Evolutionary conservation across 2,888 invertebrate genomes (phyloP), one percentile per base, ranked within the genome.

Genomic region (Thelaira solivaga): DNA sequence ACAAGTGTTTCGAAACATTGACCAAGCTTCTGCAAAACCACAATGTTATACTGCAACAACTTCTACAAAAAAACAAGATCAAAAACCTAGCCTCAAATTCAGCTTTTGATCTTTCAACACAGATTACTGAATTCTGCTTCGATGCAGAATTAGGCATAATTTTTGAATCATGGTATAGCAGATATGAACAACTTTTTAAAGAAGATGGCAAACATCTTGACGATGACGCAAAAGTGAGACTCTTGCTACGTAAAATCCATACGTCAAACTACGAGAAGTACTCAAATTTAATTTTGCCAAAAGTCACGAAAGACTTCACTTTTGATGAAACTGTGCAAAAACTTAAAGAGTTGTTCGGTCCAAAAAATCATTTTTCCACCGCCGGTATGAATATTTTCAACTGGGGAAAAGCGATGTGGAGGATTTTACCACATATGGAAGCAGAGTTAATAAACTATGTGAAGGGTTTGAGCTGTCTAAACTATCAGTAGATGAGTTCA

Each of bases 371-470:
- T 18, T 53, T 18, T 53, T 53, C 34, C 34, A 53, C 29, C 53
- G 34, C n/a, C 34, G 53, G 11, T 65, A 65, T 10, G 47, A 68
- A 10, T 57, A 36, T 22, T 57, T 47, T 2, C 68, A 69, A 26
- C 47, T 57, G 5, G 57, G 47, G 22, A 57, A 69, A 57, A 43
- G 6, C 11, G 45, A 57, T 20, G 16, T 8, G 18, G 68, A 68
- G 13, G 47, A 57, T 68, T 69, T 59, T 10, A 57, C 57, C n/a
- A 47, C 57, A 20, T 69, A 69, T n/a, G 57, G 57, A 2, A 57
- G 68, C 34, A 57, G 43, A 18, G 51, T 68, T 8, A 51, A 51
- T 7, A 68, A 51, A 34, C 16, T 51, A 2, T 41, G 31, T 20
- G 31, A 49, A 51, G 34, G 34, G 22, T 55, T 22, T 7, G 36